Evolutionary conservation across 2,113 vertebrate genomes (phyloP), one percentile per base, ranked within the genome.

Genomic region (Cheirogaleus medius): DNA sequence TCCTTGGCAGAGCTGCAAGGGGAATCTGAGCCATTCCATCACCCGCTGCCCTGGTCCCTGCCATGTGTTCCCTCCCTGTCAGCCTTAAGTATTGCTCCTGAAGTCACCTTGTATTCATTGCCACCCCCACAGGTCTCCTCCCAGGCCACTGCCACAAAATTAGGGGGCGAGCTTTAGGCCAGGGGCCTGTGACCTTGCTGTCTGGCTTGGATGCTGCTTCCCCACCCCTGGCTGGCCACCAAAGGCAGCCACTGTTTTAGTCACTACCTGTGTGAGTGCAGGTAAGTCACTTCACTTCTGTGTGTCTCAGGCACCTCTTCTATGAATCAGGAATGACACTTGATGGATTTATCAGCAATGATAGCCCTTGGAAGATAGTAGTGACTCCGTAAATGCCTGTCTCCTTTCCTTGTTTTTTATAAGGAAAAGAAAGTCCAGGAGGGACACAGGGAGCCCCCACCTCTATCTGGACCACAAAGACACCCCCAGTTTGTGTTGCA

Each of bases 361-460:
- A 0, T 37, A 66, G 58, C 4, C 18, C 44, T 64, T 27, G 34
- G 39, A 32, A 91, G 73, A 12, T 1, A 89, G 6, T 34, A 76
- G 34, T 25, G 44, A 64, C 8, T 32, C 8, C 4, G 42, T 60
- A 69, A 49, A 71, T 56, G 21, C 21, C 44, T 37, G 17, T 56
- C 94, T 93, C 21, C 64, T 66, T 49, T 56, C 82, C 42, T 94
- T 89, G 25, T 3, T 29, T 86, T 86, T 87, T 58, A 20, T 44
- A 91, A 54, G 54, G 17, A 44, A 69, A 89, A 66, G 32, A 84
- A 17, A 71, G n/a, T 64, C 54, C 37, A 27, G 15, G 63, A 47
- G 2, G 2, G 32, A 49, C 63, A 4, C 1, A 56, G 17, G 0
- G 68, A 49, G 20, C 4, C 39, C 49, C 25, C 29, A 18, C 2